Conservation (phyloP, 2,888 invertebrate genomes). For the Apotomis betuletana region DNA sequence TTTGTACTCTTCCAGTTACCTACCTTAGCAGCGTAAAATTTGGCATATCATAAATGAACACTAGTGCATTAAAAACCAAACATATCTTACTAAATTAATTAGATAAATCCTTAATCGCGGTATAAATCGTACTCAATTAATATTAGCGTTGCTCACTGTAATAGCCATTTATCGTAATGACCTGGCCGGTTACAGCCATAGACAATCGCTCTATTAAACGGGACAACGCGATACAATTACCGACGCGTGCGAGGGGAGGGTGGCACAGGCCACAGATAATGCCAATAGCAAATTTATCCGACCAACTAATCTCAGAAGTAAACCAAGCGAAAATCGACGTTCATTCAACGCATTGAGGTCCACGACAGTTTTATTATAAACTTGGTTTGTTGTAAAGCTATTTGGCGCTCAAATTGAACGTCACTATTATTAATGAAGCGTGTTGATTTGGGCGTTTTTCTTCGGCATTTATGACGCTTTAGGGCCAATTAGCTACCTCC, state of each 20-base stretch:
- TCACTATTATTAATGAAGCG: constrained; percentile 69
- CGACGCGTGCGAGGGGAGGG: constrained; percentile 67
- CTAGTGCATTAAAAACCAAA: background rate
- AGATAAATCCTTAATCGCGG: background rate
- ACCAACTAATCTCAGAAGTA: background rate
- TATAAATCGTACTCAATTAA: constrained; percentile 15
- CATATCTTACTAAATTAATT: background rate
- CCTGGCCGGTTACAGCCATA: constrained; percentile 53
- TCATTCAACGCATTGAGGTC: background rate
- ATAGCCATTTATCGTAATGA: constrained; percentile 56
- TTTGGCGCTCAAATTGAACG: constrained; percentile 70
- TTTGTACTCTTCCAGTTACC: too few relatives aligned
- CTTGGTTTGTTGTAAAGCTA: constrained; percentile 59
- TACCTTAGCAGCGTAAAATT: too few relatives aligned
- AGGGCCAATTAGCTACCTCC: constrained; percentile 45
- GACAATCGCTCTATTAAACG: constrained; percentile 72
- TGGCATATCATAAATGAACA: background rate
- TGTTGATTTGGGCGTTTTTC: constrained; percentile 53
- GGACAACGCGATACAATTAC: constrained; percentile 69
- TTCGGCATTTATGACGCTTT: constrained; percentile 48
- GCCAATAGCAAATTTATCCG: constrained; percentile 69
- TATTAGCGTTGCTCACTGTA: constrained; percentile 47
- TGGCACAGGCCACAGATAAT: constrained; percentile 58
- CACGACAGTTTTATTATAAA: background rate
- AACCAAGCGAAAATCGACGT: background rate